Conservation (phyloP, 1,140 invertebrate species). For the Aricia agestis region DNA sequence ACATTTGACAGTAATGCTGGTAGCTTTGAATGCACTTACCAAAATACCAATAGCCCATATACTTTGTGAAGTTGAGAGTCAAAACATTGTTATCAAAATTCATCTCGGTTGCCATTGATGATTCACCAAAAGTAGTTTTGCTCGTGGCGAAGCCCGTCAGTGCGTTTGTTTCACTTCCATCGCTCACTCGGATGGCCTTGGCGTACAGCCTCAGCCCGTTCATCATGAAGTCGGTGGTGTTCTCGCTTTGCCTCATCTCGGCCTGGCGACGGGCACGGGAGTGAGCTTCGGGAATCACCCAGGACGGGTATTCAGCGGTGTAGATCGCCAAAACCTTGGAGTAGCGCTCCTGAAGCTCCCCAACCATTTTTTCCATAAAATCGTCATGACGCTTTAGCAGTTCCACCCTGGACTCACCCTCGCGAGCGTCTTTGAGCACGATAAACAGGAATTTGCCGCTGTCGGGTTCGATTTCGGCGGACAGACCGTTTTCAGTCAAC, state of each 20-base stretch:
- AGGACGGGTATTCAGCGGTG: conserved; percentile 62
- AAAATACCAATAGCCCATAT: conserved; percentile 59
- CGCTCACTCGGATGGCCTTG: conserved; percentile 25
- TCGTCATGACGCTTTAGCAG: conserved; percentile 63
- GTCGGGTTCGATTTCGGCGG: conserved; percentile 50
- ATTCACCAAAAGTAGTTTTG: conserved; percentile 26
- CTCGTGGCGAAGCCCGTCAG: conserved; percentile 26
- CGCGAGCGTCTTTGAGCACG: conserved; percentile 60
- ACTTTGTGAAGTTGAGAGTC: conserved; percentile 42
- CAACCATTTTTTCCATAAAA: conserved; percentile 60
- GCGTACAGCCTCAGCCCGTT: conserved; percentile 48
- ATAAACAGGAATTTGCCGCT: conserved; percentile 59
- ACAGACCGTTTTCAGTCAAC: conserved; percentile 56
- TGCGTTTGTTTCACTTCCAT: conserved; percentile 20
- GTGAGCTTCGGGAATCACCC: conserved; percentile 46
- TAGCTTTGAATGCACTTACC: conserved; percentile 36
- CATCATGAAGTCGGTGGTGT: conserved; percentile 26
- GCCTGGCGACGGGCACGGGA: conserved; percentile 46
- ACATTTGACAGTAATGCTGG: too few species aligned
- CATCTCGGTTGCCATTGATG: conserved; percentile 36
- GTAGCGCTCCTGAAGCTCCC: conserved; percentile 48
- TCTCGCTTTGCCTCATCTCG: not conserved
- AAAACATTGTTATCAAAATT: conserved; percentile 38
- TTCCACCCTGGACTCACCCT: conserved; percentile 57
- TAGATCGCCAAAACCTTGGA: conserved; percentile 58